Base-by-base conservation (phyloP, 2,797 vertebrate genomes). In the Pangasius macronema region DNA sequence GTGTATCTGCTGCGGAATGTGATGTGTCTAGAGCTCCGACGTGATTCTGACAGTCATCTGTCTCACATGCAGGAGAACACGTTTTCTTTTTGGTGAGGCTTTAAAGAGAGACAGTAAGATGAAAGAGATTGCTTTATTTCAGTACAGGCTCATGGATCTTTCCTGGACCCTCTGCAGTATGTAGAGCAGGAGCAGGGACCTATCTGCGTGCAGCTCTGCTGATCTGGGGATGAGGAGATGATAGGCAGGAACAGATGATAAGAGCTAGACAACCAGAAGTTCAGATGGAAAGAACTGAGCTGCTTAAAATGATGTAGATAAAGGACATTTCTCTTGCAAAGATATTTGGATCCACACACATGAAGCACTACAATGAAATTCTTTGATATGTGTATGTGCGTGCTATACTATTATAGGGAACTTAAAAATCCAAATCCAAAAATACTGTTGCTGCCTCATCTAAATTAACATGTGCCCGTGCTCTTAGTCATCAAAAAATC, bases 91-190 rank as follows among this genome's bases (percentile, higher is more conserved):
- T 30, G 0, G 3, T 33, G 53, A 59, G 46, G 46, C 63, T 39
- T 84, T 33, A 53, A 84, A 36, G 27, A 76, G 20, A 67, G 39
- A 73, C 51, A 33, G 33, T 79, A 83, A 24, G 27, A 79, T 9
- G 76, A 24, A 77, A n/a, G 42, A 75, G 3, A 87, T 30, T 6
- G 42, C 73, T 77, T 51, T 67, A 57, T 55, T 61, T 53, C 39
- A 83, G 76, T 51, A 27, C 55, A n/a, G 46, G 36, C 11, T 81
- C 27, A 27, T n/a, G 39, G 36, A 39, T 63, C 13, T 90, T 89
- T 87, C 68, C 59, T 73, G 8, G 87, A 61, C 72, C 83, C 88
- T 72, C 85, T 76, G 86, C 87, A 89, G 84, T 42, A 42, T 7
- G 42, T 88, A 61, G 22, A 80, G 59, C n/a, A 81, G 46, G 65